Conservation (phyloP, 2,113 vertebrate genomes). For the Orycteropus afer region DNA sequence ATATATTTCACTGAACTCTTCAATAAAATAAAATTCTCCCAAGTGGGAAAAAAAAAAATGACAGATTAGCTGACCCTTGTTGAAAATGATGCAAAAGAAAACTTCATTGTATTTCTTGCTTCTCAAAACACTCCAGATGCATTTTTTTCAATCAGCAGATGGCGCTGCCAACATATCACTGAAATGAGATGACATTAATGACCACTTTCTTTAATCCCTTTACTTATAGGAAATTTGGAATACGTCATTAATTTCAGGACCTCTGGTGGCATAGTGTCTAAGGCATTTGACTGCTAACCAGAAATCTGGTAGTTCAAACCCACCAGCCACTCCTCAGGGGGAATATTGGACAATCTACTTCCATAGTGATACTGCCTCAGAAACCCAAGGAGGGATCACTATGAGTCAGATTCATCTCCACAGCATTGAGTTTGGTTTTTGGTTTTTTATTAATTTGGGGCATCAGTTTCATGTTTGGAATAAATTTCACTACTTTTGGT, state of each 20-base stretch:
- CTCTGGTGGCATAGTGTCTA: too few relatives aligned
- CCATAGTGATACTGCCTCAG: too few relatives aligned
- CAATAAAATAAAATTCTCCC: constrained; percentile 21
- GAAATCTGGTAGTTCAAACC: too few relatives aligned
- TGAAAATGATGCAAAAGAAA: not conserved
- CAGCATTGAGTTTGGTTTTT: too few relatives aligned
- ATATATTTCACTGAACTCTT: not conserved
- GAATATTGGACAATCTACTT: too few relatives aligned
- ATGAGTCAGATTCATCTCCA: too few relatives aligned
- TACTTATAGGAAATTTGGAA: not conserved
- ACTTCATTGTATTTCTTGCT: not conserved
- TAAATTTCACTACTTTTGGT: not conserved
- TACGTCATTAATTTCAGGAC: not conserved
- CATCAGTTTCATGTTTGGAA: not conserved
- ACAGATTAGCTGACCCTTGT: not conserved
- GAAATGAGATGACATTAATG: not conserved
- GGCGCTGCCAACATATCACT: constrained; percentile 16
- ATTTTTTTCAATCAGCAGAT: constrained; percentile 45
- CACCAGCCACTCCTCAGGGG: too few relatives aligned
- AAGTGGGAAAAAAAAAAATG: constrained; percentile 42
- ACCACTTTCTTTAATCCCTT: not conserved
- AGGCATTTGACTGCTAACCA: too few relatives aligned
- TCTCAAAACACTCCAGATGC: not conserved
- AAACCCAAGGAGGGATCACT: too few relatives aligned
- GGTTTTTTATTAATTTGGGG: not conserved